phyloP scores from a whole-genome alignment of 2,113 vertebrate genomes.

The Poicephalus meyeri region DNA sequence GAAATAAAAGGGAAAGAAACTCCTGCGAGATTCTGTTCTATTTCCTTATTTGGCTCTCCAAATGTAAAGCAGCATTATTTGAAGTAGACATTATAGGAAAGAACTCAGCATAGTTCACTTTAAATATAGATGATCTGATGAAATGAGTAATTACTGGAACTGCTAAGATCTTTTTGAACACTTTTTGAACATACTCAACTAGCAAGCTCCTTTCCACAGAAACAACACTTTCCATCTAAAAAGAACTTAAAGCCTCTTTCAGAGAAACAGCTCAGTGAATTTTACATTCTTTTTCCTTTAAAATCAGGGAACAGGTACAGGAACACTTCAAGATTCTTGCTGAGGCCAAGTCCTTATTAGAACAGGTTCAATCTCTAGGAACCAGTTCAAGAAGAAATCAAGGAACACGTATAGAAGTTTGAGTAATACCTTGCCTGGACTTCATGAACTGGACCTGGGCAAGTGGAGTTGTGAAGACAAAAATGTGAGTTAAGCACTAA shows the following conservation, averaged over 20 bases:
- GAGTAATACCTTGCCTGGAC: neutral
- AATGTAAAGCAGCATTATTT: constrained; percentile 53
- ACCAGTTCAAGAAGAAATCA: neutral
- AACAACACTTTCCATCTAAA: neutral
- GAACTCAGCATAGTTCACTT: neutral
- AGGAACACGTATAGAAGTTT: neutral
- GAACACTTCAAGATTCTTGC: neutral
- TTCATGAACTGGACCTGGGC: neutral
- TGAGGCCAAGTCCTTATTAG: neutral
- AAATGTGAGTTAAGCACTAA: neutral
- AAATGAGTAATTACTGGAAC: constrained; percentile 45
- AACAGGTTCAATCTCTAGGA: neutral
- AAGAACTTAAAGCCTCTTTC: constrained; percentile 5
- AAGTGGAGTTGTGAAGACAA: neutral
- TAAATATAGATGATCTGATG: constrained; percentile 29
- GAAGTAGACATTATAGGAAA: constrained; percentile 44
- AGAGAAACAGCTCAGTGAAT: neutral
- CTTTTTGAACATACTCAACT: neutral
- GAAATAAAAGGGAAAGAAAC: constrained; percentile 2
- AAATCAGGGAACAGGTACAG: neutral
- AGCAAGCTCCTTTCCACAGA: constrained; percentile 2
- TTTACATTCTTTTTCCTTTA: neutral
- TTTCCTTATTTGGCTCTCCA: constrained; percentile 51
- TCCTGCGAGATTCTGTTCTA: constrained; percentile 16
- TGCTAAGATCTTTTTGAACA: neutral